These are phyloP conservation scores for Cherax quadricarinatus DNA, from an alignment of 1,140 invertebrate species.

Conservation along the genomic window DNA sequence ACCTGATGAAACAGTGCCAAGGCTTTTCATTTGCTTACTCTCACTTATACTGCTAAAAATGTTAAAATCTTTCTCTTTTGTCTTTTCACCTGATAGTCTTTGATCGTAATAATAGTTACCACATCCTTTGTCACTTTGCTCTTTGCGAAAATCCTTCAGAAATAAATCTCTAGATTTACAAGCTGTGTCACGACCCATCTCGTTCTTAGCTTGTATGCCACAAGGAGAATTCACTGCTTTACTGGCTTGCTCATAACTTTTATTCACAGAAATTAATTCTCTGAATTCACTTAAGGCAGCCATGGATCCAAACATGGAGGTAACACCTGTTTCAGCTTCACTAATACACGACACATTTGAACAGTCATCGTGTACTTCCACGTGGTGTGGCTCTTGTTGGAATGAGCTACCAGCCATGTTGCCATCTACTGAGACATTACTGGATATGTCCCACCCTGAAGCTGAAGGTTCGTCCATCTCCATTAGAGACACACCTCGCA, in stretches of 20 bases:
- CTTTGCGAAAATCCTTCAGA: constrained; percentile 58
- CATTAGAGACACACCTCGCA: constrained; percentile 57
- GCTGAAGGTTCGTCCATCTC: constrained; percentile 72
- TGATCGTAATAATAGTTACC: background rate
- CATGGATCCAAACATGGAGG: constrained; percentile 71
- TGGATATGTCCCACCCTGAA: constrained; percentile 72
- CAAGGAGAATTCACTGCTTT: constrained; percentile 8
- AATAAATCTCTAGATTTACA: constrained; percentile 56
- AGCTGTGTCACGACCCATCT: background rate
- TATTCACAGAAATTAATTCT: constrained; percentile 37
- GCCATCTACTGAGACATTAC: constrained; percentile 68
- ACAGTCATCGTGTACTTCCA: constrained; percentile 70
- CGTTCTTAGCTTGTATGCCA: constrained; percentile 16
- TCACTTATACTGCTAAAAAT: constrained; percentile 49
- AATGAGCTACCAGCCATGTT: constrained; percentile 31
- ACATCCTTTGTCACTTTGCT: constrained; percentile 37
- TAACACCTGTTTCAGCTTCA: constrained; percentile 72
- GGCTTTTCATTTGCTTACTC: constrained; percentile 7
- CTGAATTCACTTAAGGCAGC: constrained; percentile 65
- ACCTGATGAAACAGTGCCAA: background rate
- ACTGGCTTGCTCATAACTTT: constrained; percentile 9
- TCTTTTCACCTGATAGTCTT: background rate
- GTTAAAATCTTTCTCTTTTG: constrained; percentile 31
- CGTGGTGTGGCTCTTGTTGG: constrained; percentile 35
- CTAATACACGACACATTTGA: constrained; percentile 68